A percentile compares a stretch with the other conserved stretches of the same genome.
phyloP scores from a whole-genome alignment of 2,113 vertebrate genomes.

The Bothrops jararaca region DNA sequence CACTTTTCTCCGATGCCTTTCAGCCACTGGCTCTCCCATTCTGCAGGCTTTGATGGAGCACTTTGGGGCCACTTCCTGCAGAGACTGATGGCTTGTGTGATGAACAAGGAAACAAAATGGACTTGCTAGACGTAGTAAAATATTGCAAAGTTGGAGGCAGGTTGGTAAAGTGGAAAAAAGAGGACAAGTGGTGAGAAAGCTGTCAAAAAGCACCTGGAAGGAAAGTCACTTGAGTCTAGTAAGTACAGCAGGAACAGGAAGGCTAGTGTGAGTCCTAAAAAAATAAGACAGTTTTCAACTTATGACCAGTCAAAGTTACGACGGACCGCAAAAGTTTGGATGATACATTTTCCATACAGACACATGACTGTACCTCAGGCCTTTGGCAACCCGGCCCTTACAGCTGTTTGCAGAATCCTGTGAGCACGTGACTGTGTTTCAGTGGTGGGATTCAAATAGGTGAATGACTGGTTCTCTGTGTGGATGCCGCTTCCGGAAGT shows the following conservation, averaged over 20 bases:
- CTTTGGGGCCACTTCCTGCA: slow-evolving; percentile 16
- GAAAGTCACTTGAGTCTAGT: neutral
- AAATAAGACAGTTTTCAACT: too few relatives aligned
- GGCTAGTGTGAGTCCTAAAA: neutral
- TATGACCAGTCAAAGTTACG: too few relatives aligned
- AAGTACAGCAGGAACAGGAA: neutral
- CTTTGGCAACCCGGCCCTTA: too few relatives aligned
- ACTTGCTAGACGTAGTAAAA: slow-evolving; percentile 32
- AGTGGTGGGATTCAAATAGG: too few relatives aligned
- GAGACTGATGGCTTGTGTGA: slow-evolving; percentile 3
- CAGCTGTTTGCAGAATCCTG: too few relatives aligned
- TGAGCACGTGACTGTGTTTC: too few relatives aligned
- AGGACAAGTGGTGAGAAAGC: neutral
- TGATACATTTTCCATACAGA: too few relatives aligned
- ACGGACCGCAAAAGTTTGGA: too few relatives aligned
- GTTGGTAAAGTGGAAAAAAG: neutral
- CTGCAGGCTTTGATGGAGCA: neutral
- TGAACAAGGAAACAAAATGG: neutral
- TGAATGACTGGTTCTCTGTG: too few relatives aligned
- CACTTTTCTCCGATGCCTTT: slow-evolving; percentile 8
- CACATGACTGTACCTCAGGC: too few relatives aligned
- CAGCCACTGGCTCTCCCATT: neutral
- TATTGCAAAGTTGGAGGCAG: slow-evolving; percentile 25
- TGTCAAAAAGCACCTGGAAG: neutral
- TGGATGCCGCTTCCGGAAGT: too few relatives aligned